phyloP scores from a whole-genome alignment of 2,113 vertebrate species.

The Rousettus leschenaultii region DNA sequence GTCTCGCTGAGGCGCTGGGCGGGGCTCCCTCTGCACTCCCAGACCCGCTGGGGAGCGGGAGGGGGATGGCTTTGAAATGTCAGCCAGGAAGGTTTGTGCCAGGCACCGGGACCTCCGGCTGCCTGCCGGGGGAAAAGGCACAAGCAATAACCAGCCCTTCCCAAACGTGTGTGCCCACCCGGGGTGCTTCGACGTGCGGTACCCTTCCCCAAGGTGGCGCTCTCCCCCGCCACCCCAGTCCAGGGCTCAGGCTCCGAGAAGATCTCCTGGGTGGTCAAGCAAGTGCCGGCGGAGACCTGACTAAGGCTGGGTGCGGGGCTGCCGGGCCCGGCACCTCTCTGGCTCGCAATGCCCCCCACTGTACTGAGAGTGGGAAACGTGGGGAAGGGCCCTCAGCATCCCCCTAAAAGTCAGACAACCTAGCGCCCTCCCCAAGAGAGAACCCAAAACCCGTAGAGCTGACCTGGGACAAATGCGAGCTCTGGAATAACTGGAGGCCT shows the following conservation, averaged over 20 bases:
- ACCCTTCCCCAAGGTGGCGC: not conserved
- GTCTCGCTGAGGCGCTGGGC: not conserved
- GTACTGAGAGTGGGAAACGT: fast-evolving
- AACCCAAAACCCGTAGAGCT: not conserved
- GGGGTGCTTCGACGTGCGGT: fast-evolving
- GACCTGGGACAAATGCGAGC: not conserved
- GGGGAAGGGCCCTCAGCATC: too few relatives aligned
- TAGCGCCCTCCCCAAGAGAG: not conserved
- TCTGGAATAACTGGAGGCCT: not conserved
- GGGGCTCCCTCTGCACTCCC: not conserved
- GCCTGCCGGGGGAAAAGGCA: not conserved
- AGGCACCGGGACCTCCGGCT: not conserved
- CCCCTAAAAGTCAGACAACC: not conserved
- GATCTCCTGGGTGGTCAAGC: not conserved
- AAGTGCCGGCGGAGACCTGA: fast-evolving
- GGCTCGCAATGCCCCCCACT: fast-evolving
- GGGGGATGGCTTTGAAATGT: not conserved
- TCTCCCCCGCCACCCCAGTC: fast-evolving
- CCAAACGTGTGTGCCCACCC: fast-evolving
- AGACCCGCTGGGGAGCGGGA: fast-evolving
- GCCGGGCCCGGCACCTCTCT: fast-evolving
- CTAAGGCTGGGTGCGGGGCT: fast-evolving
- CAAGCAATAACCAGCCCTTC: fast-evolving
- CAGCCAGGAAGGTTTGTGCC: not conserved
- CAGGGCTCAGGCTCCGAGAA: not conserved